Percentiles rank a stretch among this genome's conserved stretches.
Conservation (phyloP, 2,888 invertebrate species). For the Hydroisotoma schaefferi region DNA sequence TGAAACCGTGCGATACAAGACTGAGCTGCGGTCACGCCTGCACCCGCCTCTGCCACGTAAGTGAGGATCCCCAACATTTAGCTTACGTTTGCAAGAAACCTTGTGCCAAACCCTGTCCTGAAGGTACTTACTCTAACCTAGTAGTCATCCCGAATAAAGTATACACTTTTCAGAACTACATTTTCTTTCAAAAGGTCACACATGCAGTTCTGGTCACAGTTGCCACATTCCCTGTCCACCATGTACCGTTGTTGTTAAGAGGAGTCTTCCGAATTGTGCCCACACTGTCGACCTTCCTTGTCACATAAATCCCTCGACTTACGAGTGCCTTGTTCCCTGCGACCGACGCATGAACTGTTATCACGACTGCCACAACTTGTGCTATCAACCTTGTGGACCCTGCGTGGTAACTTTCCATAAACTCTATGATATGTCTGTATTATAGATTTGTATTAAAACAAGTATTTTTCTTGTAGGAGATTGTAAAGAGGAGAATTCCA, state of each 20-base stretch:
- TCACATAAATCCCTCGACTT: background rate
- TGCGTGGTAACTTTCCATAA: constrained; percentile 15
- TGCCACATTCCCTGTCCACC: constrained; percentile 33
- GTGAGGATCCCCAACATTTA: constrained; percentile 60
- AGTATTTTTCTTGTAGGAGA: background rate
- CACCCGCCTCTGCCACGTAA: constrained; percentile 58
- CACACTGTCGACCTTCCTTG: constrained; percentile 47
- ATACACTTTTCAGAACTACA: background rate
- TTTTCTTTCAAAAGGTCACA: constrained; percentile 20
- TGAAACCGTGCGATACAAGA: constrained; percentile 25
- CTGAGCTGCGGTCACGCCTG: constrained; percentile 66
- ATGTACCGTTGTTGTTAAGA: constrained; percentile 38
- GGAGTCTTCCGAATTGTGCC: constrained; percentile 41
- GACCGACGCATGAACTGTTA: constrained; percentile 10
- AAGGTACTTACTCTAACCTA: constrained; percentile 10
- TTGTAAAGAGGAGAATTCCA: background rate
- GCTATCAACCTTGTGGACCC: constrained; percentile 21
- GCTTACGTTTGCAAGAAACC: constrained; percentile 33
- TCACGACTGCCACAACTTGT: constrained; percentile 18
- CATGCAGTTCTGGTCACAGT: constrained; percentile 24
- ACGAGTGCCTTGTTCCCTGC: constrained; percentile 13
- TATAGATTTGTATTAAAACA: background rate
- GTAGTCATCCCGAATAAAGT: background rate
- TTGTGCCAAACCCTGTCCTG: constrained; percentile 29
- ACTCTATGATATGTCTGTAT: background rate